A percentile compares a stretch with the other conserved stretches of the same genome.
Conservation (phyloP, 2,888 invertebrate genomes). For the Tetropium fuscum region DNA sequence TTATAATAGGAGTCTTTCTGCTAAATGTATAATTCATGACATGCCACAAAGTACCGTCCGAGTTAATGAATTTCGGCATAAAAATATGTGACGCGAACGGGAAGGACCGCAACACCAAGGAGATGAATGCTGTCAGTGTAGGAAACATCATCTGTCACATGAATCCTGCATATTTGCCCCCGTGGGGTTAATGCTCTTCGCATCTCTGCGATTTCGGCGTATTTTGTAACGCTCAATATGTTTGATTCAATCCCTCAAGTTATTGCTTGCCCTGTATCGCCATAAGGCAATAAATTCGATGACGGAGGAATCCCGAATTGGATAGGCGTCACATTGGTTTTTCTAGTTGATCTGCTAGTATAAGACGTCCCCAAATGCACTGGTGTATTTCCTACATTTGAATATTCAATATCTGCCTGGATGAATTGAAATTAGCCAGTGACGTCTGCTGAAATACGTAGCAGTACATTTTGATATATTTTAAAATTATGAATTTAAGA, state of each 20-base stretch:
- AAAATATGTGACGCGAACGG: background rate
- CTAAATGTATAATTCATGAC: too few relatives aligned
- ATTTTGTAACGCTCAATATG: conserved; percentile 6
- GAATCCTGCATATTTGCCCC: background rate
- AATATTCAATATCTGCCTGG: too few relatives aligned
- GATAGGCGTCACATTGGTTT: background rate
- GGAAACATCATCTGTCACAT: background rate
- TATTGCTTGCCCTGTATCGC: conserved; percentile 16
- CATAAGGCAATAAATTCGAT: background rate
- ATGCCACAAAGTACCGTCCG: too few relatives aligned
- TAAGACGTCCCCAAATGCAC: too few relatives aligned
- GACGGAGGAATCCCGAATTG: background rate
- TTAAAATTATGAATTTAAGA: too few relatives aligned
- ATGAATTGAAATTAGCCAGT: too few relatives aligned
- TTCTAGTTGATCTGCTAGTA: too few relatives aligned
- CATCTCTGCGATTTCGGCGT: conserved; percentile 1
- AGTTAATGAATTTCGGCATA: background rate
- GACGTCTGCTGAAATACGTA: too few relatives aligned
- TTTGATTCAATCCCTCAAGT: conserved; percentile 4
- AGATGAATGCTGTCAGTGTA: background rate
- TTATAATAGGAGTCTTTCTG: too few relatives aligned
- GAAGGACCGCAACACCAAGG: background rate
- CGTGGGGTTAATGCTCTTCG: conserved; percentile 6
- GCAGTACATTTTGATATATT: too few relatives aligned
- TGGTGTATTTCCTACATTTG: too few relatives aligned